These are phyloP conservation scores for Catharus fuscescens DNA, from an alignment of 2,113 vertebrate species.

Conservation along the genomic window DNA sequence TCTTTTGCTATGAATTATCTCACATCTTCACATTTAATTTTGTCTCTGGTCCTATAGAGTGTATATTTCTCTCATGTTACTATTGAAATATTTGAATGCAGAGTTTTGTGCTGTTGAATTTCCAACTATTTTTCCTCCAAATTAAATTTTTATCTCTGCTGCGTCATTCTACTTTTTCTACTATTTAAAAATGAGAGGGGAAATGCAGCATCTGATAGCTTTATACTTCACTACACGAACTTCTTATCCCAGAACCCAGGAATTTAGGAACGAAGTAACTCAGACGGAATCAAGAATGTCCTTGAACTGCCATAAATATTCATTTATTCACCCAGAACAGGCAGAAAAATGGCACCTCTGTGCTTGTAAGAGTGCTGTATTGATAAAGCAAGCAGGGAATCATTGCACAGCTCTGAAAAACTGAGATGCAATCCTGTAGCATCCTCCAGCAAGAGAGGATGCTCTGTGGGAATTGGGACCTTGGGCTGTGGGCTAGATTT, in stretches of 20 bases:
- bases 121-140: not conserved
- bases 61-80: not conserved
- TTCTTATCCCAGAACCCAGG: not conserved
- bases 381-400: not conserved
- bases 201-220: not conserved
- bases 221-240: not conserved
- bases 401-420: not conserved
- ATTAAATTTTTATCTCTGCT: conserved; percentile 30
- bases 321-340: not conserved
- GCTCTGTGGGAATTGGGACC: not conserved
- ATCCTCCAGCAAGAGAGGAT: not conserved
- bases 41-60: not conserved
- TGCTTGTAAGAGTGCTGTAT: not conserved
- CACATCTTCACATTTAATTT: conserved; percentile 10
- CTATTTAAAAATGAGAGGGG: not conserved
- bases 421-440: not conserved
- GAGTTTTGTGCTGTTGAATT: not conserved
- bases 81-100: not conserved
- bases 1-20: conserved; percentile 11
- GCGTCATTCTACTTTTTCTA: not conserved
- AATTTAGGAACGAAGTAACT: not conserved
- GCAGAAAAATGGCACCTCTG: not conserved
- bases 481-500: not conserved
- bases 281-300: not conserved
- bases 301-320: conserved; percentile 9